Evolutionary conservation across 2,797 vertebrate species (phyloP).

Genomic region (Emys orbicularis): DNA sequence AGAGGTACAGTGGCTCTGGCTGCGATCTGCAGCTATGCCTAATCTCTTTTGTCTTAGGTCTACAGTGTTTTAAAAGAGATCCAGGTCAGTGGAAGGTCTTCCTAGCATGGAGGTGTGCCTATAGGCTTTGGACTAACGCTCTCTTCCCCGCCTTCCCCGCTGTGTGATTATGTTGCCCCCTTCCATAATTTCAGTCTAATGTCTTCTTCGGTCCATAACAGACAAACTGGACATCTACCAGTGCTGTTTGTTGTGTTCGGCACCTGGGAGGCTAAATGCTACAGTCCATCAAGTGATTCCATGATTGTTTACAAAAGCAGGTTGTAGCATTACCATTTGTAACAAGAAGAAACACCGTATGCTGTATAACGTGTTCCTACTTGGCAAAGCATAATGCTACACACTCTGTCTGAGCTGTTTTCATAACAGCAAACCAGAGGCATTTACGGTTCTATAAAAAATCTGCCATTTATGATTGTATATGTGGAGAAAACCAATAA

Average conservation of each 20-base stretch:
- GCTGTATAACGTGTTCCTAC: neutral
- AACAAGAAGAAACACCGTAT: rapidly evolving
- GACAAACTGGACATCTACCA: rapidly evolving
- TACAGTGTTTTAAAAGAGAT: neutral
- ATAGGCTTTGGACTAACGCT: neutral
- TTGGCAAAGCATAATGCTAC: neutral
- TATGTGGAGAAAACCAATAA: rapidly evolving
- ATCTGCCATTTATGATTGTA: neutral
- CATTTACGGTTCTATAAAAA: rapidly evolving
- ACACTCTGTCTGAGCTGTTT: rapidly evolving
- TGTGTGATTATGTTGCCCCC: rapidly evolving
- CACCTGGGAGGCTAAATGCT: neutral
- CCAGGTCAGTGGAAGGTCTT: neutral
- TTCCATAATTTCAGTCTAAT: neutral
- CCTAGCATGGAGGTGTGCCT: neutral
- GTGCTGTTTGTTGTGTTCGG: neutral
- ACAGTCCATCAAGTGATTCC: neutral
- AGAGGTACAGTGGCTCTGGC: neutral
- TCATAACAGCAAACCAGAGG: neutral
- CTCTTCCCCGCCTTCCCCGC: neutral
- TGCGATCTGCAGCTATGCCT: neutral
- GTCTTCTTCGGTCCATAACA: neutral
- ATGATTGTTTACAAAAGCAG: neutral
- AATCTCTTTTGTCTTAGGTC: neutral
- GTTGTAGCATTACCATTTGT: rapidly evolving